A percentile compares a stretch with the other conserved stretches of the same genome.
Evolutionary conservation across 2,797 vertebrate species (phyloP).

Genomic region (Rachycentron canadum): DNA sequence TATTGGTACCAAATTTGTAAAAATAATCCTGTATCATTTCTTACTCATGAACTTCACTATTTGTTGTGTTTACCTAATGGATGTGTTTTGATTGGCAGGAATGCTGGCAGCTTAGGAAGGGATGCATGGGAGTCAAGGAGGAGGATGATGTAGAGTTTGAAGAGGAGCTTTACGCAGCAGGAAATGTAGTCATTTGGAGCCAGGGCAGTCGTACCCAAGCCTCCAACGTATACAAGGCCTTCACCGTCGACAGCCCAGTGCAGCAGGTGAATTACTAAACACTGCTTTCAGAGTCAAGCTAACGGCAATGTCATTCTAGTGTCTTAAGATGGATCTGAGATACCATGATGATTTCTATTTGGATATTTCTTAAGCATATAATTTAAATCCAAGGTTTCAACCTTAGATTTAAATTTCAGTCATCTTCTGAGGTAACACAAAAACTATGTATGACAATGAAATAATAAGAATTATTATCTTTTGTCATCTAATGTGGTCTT

Average conservation of each 20-base stretch:
- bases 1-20: neutral
- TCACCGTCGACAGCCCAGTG: conserved; percentile 95
- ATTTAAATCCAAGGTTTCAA: no score
- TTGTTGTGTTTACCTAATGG: neutral
- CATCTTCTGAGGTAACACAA: neutral
- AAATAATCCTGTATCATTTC: neutral
- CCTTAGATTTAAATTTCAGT: neutral
- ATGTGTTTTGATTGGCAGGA: conserved; percentile 83
- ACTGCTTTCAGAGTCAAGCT: neutral
- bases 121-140: conserved; percentile 85
- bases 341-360: no score
- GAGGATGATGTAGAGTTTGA: conserved; percentile 92
- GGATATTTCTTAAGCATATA: no score
- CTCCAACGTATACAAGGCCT: conserved; percentile 93
- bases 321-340: neutral
- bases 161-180: conserved; percentile 94
- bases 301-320: neutral
- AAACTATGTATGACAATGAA: neutral
- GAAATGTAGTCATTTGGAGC: conserved; percentile 97
- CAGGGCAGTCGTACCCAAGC: conserved; percentile 91
- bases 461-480: neutral
- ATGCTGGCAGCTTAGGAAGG: conserved; percentile 94
- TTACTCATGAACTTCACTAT: neutral
- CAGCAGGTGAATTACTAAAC: conserved; percentile 86
- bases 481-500: neutral